A percentile compares a stretch with the other conserved stretches of the same genome.
Evolutionary conservation across 1,140 invertebrate species (phyloP).

Genomic region (Zaprionus vittiger): DNA sequence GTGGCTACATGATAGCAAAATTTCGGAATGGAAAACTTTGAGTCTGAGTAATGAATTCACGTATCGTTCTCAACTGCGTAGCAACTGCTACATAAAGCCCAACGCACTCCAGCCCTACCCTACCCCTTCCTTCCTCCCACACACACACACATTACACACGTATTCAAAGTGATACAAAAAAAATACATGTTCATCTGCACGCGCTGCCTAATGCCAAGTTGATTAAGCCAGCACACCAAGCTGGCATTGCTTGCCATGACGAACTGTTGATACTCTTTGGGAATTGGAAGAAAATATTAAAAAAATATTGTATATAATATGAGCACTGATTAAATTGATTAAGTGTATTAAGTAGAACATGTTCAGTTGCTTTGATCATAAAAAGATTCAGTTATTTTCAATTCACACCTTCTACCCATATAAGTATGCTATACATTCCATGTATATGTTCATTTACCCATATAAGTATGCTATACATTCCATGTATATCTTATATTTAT

Average conservation of each 20-base stretch:
- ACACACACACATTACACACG: not conserved
- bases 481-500: too few relatives aligned
- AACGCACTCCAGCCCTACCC: not conserved
- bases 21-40: conserved; percentile 30
- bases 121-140: too few relatives aligned
- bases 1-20: conserved; percentile 13
- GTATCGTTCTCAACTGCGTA: conserved; percentile 20
- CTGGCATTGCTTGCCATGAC: too few relatives aligned
- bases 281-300: not conserved
- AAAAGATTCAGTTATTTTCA: too few relatives aligned
- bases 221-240: conserved; percentile 33
- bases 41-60: conserved; percentile 41
- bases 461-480: not conserved
- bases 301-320: too few relatives aligned
- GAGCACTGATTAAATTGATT: too few relatives aligned
- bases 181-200: conserved; percentile 31
- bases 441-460: not conserved
- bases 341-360: too few relatives aligned
- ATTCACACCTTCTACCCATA: not conserved
- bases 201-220: conserved; percentile 44
- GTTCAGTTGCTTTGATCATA: too few relatives aligned
- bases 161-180: conserved; percentile 10
- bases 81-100: conserved; percentile 18
- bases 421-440: not conserved
- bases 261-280: conserved; percentile 5